Base-by-base conservation (phyloP, 1,140 invertebrate species). In the Bombus vancouverensis region DNA sequence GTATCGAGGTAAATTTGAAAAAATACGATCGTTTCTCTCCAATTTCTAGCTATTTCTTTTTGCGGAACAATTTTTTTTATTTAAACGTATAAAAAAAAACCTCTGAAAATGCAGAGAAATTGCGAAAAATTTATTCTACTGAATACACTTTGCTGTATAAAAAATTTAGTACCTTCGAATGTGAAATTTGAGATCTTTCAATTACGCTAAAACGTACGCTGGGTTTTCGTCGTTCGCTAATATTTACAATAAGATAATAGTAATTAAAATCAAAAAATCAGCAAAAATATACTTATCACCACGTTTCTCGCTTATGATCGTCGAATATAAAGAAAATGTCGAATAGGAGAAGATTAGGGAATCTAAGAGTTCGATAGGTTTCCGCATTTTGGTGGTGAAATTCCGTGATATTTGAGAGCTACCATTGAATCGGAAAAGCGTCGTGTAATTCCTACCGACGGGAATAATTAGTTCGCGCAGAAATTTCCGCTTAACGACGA, bases 401-500 rank as follows among this genome's bases (percentile, higher is more conserved):
- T 87, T 88, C 13, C 8, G 65, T 70, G 53, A 78, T 73, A 74
- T 86, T 47, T 73, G 65, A 72, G 39, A 86, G 71, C 75, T 79
- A 79, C 71, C 83, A 76, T 42, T 65, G 81, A 80, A 81, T 89
- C 76, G 87, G 88, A 73, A 89, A 87, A 88, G 87, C 77, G 82
- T 82, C 86, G 79, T 59, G 87, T 75, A 89, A 86, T 86, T 89
- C 79, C 74, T 78, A n/a, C 37, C 74, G 32, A 87, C 65, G 70
- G 78, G 83, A 80, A 87, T 89, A 89, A 89, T 89, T 86, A 89
- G 57, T 66, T 72, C 65, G 83, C 77, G 66, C 78, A 62, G 88
- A 89, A 89, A 89, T 89, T 89, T 89, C 88, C 87, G 79, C 81
- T 73, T 86, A 79, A 83, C 87, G 88, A 86, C 72, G 87, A 89